A percentile compares a stretch with the other conserved stretches of the same genome.
Conservation (phyloP, 2,797 vertebrate genomes). For the Hyperoplus immaculatus region DNA sequence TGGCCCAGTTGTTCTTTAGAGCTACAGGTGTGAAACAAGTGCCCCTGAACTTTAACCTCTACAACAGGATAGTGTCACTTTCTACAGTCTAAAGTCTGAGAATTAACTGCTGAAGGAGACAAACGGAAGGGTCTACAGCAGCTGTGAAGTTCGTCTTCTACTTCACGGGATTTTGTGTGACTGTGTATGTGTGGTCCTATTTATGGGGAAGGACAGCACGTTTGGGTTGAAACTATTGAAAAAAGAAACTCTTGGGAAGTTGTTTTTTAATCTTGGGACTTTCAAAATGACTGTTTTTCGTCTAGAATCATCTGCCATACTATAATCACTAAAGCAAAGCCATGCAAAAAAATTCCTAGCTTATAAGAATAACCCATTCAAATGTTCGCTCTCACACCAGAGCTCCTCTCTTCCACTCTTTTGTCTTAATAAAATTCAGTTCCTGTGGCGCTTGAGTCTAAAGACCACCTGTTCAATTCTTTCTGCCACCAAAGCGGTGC, state of each 20-base stretch:
- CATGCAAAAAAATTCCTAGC: not conserved
- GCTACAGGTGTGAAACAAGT: constrained; percentile 66
- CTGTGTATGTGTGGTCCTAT: constrained; percentile 39
- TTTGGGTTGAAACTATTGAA: constrained; percentile 6
- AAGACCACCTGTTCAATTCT: constrained; percentile 54
- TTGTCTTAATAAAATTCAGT: constrained; percentile 10
- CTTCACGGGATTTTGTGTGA: constrained; percentile 35
- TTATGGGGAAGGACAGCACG: not conserved
- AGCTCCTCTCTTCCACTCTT: constrained; percentile 1
- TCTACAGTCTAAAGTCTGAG: constrained; percentile 43
- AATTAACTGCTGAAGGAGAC: not conserved
- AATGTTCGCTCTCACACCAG: not conserved
- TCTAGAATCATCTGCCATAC: not conserved
- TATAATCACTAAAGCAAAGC: not conserved
- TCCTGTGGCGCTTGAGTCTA: constrained; percentile 5
- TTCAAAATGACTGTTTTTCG: not conserved
- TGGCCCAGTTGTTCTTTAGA: constrained; percentile 59
- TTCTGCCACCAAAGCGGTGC: constrained; percentile 19
- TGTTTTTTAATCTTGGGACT: not conserved
- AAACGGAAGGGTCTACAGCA: constrained; percentile 29
- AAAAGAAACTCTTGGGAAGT: not conserved
- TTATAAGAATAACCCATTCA: not conserved
- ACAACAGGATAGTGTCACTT: constrained; percentile 52
- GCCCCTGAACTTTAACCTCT: constrained; percentile 51
- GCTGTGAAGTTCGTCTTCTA: constrained; percentile 43